Conservation (phyloP, 2,113 vertebrate species). For the Cromileptes altivelis region DNA sequence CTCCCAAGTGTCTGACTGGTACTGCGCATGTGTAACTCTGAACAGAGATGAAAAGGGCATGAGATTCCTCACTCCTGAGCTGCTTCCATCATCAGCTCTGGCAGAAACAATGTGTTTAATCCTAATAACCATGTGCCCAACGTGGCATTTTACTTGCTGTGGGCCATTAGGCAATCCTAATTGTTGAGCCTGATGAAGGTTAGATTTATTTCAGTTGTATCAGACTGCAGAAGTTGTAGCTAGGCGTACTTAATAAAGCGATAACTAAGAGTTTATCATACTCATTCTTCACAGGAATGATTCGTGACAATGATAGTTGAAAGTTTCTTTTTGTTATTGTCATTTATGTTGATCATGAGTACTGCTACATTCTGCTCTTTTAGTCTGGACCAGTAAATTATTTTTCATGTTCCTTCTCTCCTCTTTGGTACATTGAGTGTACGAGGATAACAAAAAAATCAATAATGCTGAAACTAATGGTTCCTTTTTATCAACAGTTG, state of each 20-base stretch:
- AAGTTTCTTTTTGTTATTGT: background rate
- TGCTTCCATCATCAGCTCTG: too few species aligned
- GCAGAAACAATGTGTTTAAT: too few species aligned
- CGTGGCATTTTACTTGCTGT: too few species aligned
- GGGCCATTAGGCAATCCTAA: too few species aligned
- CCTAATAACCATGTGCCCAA: too few species aligned
- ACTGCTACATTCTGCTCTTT: constrained; percentile 18
- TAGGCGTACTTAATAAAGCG: background rate
- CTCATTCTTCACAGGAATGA: background rate
- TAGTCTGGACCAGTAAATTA: background rate
- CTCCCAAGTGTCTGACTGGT: too few species aligned
- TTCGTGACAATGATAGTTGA: background rate
- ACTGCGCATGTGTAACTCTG: too few species aligned
- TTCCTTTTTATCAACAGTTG: background rate
- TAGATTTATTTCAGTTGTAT: background rate
- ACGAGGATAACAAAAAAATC: constrained; percentile 22
- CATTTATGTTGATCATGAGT: background rate
- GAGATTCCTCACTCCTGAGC: too few species aligned
- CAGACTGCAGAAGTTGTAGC: background rate
- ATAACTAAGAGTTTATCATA: background rate
- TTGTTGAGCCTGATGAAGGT: background rate
- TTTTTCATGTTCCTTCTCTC: background rate
- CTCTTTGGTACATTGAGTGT: background rate
- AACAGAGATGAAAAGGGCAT: too few species aligned
- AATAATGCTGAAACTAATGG: constrained; percentile 22